Evolutionary conservation across 2,797 vertebrate species (phyloP).

Genomic region (Phaenicophaeus curvirostris): DNA sequence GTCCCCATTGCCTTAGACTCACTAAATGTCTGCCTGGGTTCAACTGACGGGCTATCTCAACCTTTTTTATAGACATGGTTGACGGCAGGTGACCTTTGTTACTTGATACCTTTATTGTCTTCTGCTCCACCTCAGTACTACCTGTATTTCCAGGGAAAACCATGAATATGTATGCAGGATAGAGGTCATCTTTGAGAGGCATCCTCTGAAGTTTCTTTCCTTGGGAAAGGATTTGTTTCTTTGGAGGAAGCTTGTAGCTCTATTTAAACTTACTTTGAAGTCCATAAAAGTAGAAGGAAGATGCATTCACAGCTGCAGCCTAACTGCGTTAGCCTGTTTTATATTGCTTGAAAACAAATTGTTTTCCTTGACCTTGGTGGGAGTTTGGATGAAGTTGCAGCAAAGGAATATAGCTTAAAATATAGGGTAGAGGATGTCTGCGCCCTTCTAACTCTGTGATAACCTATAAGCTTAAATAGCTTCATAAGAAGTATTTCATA

Average conservation of each 20-base stretch:
- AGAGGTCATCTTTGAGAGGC: not conserved
- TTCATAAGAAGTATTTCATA: not conserved
- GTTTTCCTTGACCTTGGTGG: not conserved
- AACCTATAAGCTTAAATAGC: not conserved
- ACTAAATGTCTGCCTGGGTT: not conserved
- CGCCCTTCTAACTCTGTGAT: not conserved
- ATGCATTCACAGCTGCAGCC: not conserved
- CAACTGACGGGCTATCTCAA: accelerated
- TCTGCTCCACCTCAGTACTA: not conserved
- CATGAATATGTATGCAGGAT: not conserved
- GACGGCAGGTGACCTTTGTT: not conserved
- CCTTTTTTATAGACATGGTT: not conserved
- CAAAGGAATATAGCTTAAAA: not conserved
- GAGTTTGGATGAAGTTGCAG: not conserved
- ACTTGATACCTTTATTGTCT: not conserved
- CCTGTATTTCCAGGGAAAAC: not conserved
- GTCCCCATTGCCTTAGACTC: not conserved
- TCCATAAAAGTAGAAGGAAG: not conserved
- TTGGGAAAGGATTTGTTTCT: not conserved
- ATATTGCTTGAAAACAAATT: not conserved
- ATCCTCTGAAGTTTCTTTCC: not conserved
- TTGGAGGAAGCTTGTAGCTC: not conserved
- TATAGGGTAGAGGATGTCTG: not conserved
- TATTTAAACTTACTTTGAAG: not conserved
- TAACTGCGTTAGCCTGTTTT: not conserved